Base-by-base conservation (phyloP, 2,888 invertebrate genomes). In the Oscheius sp. region DNA sequence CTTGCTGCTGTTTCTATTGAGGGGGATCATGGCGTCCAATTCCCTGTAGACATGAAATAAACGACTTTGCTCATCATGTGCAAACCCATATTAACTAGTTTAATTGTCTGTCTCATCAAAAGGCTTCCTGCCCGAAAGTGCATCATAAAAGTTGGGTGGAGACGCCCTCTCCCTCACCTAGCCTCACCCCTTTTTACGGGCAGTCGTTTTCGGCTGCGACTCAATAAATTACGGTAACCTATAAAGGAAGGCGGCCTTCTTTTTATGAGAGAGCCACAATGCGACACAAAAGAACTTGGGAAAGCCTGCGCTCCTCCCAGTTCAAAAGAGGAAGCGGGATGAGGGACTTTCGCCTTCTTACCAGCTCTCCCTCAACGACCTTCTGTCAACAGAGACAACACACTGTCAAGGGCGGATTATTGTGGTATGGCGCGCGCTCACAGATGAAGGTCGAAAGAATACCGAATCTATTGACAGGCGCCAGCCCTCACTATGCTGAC, bases 341-440 rank as follows among this genome's bases (percentile, higher is more conserved):
- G 11, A 53, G 53, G 21, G 53, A 53, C 42, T 42, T 42, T 55
- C 55, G 9, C 29, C 55, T 21, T 21, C 32, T 55, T 7, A 32
- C 21, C 21, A 21, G 21, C 21, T n/a, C 53, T 32, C 35, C 13
- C 51, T 51, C 51, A 35, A 33, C 55, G 68, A 68, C 68, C 68
- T 68, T 68, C 42, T 68, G 68, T 68, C 68, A 53, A 68, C 66
- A 66, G 29, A 55, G 55, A 55, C 55, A 55, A 55, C 33, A 53
- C 51, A 68, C 68, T 68, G 68, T 68, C 68, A 68, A 68, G 68
- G 68, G 42, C 68, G 68, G 68, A 68, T 68, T 68, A 68, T 68
- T 53, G 65, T 42, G 42, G 42, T 42, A 42, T 42, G 42, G 42
- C 42, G 42, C 42, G 42, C 42, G 42, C 42, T 65, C 65, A 21